Conservation (phyloP, 2,888 invertebrate species). For the Ceriagrion tenellum region DNA sequence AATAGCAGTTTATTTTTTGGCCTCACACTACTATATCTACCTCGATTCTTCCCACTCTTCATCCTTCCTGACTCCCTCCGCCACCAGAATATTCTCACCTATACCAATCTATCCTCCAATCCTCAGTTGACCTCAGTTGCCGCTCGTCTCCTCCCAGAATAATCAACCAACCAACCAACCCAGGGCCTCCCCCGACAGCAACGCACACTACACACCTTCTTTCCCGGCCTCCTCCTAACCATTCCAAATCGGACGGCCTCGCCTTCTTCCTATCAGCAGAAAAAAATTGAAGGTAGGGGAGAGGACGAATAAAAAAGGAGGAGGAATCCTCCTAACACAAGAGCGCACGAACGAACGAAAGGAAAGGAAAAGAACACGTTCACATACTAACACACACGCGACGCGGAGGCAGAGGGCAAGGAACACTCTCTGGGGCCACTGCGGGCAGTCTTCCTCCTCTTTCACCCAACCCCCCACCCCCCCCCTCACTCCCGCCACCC, state of each 20-base stretch:
- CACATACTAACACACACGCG: background rate
- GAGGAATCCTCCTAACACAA: background rate
- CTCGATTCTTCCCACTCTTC: too few species aligned
- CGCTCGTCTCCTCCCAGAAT: too few species aligned
- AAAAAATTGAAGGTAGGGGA: background rate
- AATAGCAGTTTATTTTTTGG: too few species aligned
- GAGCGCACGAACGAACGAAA: background rate
- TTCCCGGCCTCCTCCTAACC: background rate
- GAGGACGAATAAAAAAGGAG: too few species aligned
- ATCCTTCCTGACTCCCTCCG: too few species aligned
- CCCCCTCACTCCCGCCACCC: too few species aligned
- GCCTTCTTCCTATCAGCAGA: background rate
- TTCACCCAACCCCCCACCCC: background rate
- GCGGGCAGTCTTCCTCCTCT: background rate
- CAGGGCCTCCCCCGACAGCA: background rate
- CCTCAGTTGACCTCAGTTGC: too few species aligned
- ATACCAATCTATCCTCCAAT: too few species aligned
- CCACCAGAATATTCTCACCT: too few species aligned
- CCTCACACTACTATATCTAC: too few species aligned
- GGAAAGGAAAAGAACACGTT: background rate
- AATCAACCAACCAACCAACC: too few species aligned
- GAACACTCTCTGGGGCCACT: background rate
- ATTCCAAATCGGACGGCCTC: too few species aligned
- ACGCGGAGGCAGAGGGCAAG: background rate
- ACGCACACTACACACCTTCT: background rate